Evolutionary conservation across 1,140 invertebrate species (phyloP), one percentile per base, ranked within the genome.

Genomic region (Dendrolimus punctatus): DNA sequence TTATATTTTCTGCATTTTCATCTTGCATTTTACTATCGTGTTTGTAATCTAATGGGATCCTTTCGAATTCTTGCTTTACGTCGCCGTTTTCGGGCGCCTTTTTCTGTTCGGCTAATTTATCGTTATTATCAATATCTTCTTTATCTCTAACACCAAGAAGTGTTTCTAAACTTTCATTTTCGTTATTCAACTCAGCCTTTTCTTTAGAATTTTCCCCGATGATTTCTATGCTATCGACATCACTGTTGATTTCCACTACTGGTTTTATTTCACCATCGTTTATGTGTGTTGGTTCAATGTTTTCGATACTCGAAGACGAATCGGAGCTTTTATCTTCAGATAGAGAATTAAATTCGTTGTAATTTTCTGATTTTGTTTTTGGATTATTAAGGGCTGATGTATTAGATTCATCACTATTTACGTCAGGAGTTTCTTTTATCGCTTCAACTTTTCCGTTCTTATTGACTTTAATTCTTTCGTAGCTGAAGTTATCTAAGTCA

Each of bases 21-120:
- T 59, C 23, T 45, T 45, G 43, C 23, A n/a, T 53, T 45, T 66
- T 59, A 48, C 66, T 51, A 43, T 73, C 68, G 51, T 87, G 85
- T 46, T 81, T 84, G 55, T 88, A 86, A 72, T 87, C 63, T 46
- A 78, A 59, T 38, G 87, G 85, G 51, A 87, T 86, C 64, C 80
- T 73, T 76, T 87, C 85, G 64, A 87, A 85, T 57, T 88, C 71
- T 66, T 87, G 74, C 61, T 88, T 88, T 6, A 83, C 64, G 49
- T 85, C 62, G 39, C 43, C 54, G 44, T 68, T 69, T 53, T 66
- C 55, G 7, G 48, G 41, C 46, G 46, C 42, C 45, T 63, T 51
- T 23, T 60, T 58, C 42, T 58, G 39, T 45, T 10, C 53, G 48
- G 52, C 38, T 43, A 48, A 49, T 51, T 71, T 71, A 2, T 69